These are phyloP conservation scores for Leucopternis melanops DNA, from an alignment of 2,113 vertebrate species.

Conservation along the genomic window DNA sequence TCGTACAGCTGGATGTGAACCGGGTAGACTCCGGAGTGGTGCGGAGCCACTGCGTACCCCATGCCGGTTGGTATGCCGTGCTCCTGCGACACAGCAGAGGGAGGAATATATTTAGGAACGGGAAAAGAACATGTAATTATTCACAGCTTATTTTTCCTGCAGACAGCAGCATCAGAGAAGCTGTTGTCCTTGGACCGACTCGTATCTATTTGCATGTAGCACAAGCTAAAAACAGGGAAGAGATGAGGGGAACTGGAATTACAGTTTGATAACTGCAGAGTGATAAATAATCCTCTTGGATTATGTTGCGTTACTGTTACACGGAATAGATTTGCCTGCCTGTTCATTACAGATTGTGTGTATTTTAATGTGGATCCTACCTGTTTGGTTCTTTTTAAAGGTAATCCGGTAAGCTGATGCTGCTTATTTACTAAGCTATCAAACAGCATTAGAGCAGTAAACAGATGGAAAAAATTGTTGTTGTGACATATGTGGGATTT, in stretches of 20 bases:
- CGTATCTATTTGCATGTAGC: neutral
- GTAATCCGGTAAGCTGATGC: neutral
- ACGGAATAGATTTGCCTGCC: neutral
- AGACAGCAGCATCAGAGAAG: neutral
- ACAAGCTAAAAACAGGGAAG: neutral
- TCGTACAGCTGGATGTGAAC: constrained; percentile 94
- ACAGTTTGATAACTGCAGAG: neutral
- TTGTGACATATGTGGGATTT: neutral
- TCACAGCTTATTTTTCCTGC: neutral
- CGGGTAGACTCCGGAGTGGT: constrained; percentile 95
- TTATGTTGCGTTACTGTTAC: neutral
- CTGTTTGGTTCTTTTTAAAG: neutral
- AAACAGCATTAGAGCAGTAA: constrained; percentile 15
- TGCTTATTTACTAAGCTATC: neutral
- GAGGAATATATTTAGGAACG: neutral
- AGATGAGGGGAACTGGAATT: neutral
- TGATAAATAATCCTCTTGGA: neutral
- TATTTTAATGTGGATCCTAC: neutral
- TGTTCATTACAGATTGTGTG: neutral
- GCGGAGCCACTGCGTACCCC: constrained; percentile 95
- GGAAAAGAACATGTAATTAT: fast-evolving
- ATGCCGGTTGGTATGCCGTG: constrained; percentile 88
- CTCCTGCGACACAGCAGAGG: constrained; percentile 71
- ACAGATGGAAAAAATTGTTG: neutral
- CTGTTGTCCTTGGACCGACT: neutral